A percentile compares a stretch with the other conserved stretches of the same genome.
Conservation (phyloP, 2,113 vertebrate species). For the Leiothrix lutea region DNA sequence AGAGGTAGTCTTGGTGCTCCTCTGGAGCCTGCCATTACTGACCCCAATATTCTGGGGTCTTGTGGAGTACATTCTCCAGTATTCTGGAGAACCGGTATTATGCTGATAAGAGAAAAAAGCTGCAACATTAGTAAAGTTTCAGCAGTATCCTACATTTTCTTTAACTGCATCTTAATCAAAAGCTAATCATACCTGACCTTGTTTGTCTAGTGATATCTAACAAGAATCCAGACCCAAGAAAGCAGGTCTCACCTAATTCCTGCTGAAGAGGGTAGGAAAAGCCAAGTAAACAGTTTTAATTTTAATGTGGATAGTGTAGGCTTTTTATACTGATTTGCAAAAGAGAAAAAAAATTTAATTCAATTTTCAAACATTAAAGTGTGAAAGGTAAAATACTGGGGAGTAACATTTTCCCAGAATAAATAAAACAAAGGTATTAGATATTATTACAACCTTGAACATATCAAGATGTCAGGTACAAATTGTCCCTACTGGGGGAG, state of each 20-base stretch:
- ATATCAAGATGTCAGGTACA: not conserved
- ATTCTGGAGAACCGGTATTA: not conserved
- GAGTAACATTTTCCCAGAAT: not conserved
- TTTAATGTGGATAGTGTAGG: not conserved
- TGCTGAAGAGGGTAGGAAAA: not conserved
- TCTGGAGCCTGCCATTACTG: not conserved
- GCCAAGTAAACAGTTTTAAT: not conserved
- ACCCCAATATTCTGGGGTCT: not conserved
- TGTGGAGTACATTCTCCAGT: not conserved
- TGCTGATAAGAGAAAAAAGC: not conserved
- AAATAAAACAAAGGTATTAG: not conserved
- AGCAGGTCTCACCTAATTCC: not conserved
- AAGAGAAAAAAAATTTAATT: not conserved
- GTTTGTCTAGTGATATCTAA: not conserved
- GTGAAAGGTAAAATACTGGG: not conserved
- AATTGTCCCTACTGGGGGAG: not conserved
- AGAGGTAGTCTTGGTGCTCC: not conserved
- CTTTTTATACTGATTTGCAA: not conserved
- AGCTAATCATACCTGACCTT: not conserved
- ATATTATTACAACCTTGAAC: not conserved
- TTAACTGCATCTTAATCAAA: not conserved
- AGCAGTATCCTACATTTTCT: not conserved
- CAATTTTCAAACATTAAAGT: not conserved
- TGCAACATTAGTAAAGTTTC: not conserved
- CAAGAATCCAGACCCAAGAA: not conserved